Conservation (phyloP, 2,113 vertebrate species). For the Dasypus novemcinctus region DNA sequence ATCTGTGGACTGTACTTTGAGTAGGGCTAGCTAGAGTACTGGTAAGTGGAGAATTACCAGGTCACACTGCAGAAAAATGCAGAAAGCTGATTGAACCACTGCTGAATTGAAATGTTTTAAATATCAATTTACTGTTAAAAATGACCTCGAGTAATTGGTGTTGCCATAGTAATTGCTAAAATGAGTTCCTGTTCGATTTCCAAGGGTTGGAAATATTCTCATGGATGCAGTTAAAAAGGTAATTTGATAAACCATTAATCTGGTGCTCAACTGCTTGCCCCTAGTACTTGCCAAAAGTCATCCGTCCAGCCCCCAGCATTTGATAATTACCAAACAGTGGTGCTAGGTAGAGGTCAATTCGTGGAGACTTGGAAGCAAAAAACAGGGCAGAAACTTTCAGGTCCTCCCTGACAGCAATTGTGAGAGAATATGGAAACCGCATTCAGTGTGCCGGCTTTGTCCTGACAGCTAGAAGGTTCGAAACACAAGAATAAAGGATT, state of each 20-base stretch:
- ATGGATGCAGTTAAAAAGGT: not conserved
- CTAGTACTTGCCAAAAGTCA: not conserved
- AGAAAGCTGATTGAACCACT: not conserved
- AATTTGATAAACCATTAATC: not conserved
- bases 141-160: not conserved
- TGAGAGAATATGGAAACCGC: not conserved
- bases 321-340: not conserved
- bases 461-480: slow-evolving; percentile 19
- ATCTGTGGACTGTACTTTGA: not conserved
- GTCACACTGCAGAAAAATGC: not conserved
- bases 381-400: not conserved
- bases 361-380: not conserved
- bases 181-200: slow-evolving; percentile 32
- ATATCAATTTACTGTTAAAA: not conserved
- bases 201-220: slow-evolving; percentile 18
- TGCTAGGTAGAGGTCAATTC: not conserved
- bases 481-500: slow-evolving; percentile 24
- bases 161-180: slow-evolving; percentile 6
- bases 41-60: not conserved
- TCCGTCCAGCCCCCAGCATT: not conserved
- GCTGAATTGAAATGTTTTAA: slow-evolving; percentile 7
- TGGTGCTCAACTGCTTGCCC: not conserved
- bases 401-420: not conserved
- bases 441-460: not conserved
- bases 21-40: not conserved